Conservation (phyloP, 64 coral and sea anemone species). For the Montipora cactus region DNA sequence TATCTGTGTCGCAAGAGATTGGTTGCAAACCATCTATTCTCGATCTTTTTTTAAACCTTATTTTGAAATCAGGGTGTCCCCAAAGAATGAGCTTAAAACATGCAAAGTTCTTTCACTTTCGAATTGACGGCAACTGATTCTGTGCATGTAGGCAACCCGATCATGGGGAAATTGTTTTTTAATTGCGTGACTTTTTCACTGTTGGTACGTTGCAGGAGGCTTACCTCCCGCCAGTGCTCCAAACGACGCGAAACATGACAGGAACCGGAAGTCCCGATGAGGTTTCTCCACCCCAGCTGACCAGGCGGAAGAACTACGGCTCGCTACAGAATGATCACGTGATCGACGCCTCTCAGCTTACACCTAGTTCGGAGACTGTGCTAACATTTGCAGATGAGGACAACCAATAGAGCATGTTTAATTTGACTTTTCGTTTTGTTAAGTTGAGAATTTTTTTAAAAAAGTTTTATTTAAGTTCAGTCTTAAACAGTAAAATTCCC, state of each 20-base stretch:
- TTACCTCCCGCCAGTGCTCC: conserved; percentile 92
- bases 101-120: no score
- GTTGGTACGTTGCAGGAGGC: conserved; percentile 77
- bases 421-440: not conserved
- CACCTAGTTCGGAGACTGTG: conserved; percentile 86
- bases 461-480: not conserved
- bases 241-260: conserved; percentile 62
- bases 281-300: conserved; percentile 80
- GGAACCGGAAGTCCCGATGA: conserved; percentile 32
- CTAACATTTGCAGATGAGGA: conserved; percentile 81
- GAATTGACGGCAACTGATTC: not conserved
- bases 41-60: no score
- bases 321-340: conserved; percentile 82
- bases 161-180: not conserved
- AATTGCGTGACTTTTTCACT: not conserved
- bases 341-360: conserved; percentile 85
- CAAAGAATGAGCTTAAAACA: no score
- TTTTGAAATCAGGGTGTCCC: no score
- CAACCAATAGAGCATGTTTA: not conserved
- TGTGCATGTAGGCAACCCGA: not conserved
- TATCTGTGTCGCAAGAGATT: no score
- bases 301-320: conserved; percentile 87
- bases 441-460: not conserved
- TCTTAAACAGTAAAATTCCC: no score
- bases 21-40: no score